Evolutionary conservation across 2,113 vertebrate species (phyloP).

Genomic region (Donacobius atricapilla): DNA sequence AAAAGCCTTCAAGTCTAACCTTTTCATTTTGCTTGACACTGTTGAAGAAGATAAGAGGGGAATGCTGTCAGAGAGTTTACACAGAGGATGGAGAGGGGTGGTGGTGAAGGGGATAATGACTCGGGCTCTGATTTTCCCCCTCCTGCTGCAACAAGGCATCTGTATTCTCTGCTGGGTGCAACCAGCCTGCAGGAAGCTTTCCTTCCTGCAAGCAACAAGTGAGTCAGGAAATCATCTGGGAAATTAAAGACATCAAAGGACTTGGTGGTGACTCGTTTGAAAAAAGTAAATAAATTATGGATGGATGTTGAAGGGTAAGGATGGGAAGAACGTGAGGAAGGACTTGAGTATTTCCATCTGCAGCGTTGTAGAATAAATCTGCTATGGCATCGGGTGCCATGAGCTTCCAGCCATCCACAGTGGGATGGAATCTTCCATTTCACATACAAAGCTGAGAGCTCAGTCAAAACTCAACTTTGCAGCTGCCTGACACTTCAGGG

Average conservation of each 20-base stretch:
- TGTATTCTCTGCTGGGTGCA: constrained; percentile 11
- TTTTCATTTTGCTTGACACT: constrained; percentile 35
- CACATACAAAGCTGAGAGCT: not conserved
- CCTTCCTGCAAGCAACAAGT: not conserved
- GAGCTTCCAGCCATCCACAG: not conserved
- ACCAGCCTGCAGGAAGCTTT: not conserved
- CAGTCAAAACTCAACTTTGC: not conserved
- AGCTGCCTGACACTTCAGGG: not conserved
- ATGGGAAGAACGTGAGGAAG: not conserved
- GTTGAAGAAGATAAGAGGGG: not conserved
- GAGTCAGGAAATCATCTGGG: not conserved
- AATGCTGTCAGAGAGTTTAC: not conserved
- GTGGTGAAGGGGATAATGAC: not conserved
- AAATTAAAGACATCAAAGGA: not conserved
- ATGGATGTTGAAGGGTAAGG: not conserved
- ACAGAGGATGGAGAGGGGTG: not conserved
- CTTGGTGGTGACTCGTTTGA: not conserved
- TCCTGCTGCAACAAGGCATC: not conserved
- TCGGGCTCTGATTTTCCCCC: not conserved
- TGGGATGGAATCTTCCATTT: not conserved
- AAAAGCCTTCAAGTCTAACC: constrained; percentile 13
- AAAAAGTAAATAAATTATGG: not conserved
- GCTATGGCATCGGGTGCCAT: not conserved
- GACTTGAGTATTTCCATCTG: not conserved
- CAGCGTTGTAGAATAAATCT: not conserved